A percentile compares a stretch with the other conserved stretches of the same genome.
Evolutionary conservation across 2,797 vertebrate species (phyloP).

Genomic region (Alfaro cultratus): DNA sequence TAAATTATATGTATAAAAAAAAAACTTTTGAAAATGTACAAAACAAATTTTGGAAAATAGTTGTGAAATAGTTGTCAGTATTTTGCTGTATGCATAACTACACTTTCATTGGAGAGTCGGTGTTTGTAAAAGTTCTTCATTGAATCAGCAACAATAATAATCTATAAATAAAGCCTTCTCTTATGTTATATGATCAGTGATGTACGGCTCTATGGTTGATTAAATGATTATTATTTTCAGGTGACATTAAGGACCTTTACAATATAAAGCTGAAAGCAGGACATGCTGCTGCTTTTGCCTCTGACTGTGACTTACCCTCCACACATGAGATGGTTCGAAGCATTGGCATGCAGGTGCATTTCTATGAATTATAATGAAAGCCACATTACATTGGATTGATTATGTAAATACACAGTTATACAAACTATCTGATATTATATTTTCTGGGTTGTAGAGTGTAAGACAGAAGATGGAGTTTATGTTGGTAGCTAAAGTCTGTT

Average conservation of each 20-base stretch:
- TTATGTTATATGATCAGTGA: background rate
- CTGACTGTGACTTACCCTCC: conserved; percentile 92
- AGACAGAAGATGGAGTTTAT: background rate
- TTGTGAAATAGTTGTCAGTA: too few species aligned
- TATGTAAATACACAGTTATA: background rate
- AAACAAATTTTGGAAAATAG: too few species aligned
- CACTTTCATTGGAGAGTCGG: background rate
- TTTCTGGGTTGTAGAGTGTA: background rate
- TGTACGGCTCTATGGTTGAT: background rate
- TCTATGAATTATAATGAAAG: background rate
- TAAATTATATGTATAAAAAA: too few species aligned
- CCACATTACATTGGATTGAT: background rate
- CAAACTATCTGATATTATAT: background rate
- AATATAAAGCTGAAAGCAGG: conserved; percentile 84
- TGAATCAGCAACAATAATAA: background rate
- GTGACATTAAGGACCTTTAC: conserved; percentile 92
- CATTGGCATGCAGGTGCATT: conserved; percentile 93
- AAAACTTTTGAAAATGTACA: too few species aligned
- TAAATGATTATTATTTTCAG: conserved; percentile 74
- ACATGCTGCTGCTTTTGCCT: conserved; percentile 93
- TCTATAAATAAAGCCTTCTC: background rate
- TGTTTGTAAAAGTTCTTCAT: background rate
- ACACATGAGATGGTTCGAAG: conserved; percentile 91
- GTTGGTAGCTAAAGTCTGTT: background rate
- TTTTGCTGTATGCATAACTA: too few species aligned